Conservation (phyloP, 2,113 vertebrate genomes). For the Dendrocopos noguchii region DNA sequence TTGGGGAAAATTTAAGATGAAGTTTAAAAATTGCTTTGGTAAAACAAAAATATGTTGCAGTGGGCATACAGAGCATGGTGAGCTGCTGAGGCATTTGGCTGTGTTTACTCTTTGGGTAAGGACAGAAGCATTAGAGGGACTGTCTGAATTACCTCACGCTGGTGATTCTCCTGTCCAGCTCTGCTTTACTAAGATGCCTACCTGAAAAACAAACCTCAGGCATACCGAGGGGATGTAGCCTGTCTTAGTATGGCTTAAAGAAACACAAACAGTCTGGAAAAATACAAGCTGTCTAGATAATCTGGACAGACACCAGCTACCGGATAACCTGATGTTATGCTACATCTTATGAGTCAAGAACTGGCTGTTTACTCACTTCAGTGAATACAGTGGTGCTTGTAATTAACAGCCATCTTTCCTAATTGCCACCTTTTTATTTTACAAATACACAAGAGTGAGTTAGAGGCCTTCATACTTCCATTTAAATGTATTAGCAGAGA, state of each 20-base stretch:
- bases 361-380: not conserved
- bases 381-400: not conserved
- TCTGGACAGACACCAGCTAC: not conserved
- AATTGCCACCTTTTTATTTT: not conserved
- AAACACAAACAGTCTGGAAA: not conserved
- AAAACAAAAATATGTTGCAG: not conserved
- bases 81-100: not conserved
- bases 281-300: not conserved
- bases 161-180: not conserved
- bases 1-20: not conserved
- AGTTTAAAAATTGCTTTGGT: not conserved
- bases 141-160: fast-evolving
- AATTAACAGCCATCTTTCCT: not conserved
- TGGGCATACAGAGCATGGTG: not conserved
- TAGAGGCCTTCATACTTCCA: not conserved
- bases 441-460: not conserved
- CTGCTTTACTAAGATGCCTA: not conserved
- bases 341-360: not conserved
- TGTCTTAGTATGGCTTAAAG: not conserved
- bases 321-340: not conserved
- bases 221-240: not conserved
- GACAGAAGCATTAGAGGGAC: fast-evolving
- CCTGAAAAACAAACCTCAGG: not conserved
- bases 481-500: not conserved
- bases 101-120: not conserved